Evolutionary conservation across 2,797 vertebrate species (phyloP).

Genomic region (Myotis vivesi): DNA sequence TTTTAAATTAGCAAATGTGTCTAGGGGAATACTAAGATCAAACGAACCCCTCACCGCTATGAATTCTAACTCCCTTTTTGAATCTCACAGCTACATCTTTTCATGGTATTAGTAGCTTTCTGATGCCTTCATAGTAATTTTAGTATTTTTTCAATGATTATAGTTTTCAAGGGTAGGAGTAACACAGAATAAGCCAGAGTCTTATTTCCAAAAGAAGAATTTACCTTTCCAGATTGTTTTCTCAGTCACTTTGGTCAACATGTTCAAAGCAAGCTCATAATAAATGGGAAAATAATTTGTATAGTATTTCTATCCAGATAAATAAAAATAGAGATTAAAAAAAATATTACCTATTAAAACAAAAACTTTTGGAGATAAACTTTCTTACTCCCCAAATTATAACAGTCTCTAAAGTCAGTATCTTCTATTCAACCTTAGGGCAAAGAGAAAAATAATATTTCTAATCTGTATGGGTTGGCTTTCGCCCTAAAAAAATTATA

Average conservation of each 20-base stretch:
- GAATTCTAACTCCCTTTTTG: background rate
- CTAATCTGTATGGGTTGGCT: background rate
- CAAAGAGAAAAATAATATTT: background rate
- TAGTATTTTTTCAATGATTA: background rate
- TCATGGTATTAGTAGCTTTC: background rate
- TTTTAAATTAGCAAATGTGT: background rate
- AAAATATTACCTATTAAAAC: background rate
- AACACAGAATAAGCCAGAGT: background rate
- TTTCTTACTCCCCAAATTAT: background rate
- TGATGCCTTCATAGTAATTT: background rate
- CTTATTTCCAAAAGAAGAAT: background rate
- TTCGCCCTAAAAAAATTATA: background rate
- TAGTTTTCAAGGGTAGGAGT: background rate
- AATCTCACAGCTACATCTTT: background rate
- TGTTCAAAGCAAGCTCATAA: background rate
- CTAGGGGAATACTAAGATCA: background rate
- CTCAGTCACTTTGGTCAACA: background rate
- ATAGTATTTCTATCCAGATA: background rate
- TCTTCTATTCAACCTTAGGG: background rate
- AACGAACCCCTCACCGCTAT: rapidly evolving
- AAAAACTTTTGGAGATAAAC: background rate
- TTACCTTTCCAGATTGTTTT: background rate
- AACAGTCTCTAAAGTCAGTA: background rate
- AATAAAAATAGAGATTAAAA: background rate
- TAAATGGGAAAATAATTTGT: background rate